Evolutionary conservation across 2,797 vertebrate species (phyloP), one percentile per base, ranked within the genome.

Genomic region (Pseudocheirus occidentalis): DNA sequence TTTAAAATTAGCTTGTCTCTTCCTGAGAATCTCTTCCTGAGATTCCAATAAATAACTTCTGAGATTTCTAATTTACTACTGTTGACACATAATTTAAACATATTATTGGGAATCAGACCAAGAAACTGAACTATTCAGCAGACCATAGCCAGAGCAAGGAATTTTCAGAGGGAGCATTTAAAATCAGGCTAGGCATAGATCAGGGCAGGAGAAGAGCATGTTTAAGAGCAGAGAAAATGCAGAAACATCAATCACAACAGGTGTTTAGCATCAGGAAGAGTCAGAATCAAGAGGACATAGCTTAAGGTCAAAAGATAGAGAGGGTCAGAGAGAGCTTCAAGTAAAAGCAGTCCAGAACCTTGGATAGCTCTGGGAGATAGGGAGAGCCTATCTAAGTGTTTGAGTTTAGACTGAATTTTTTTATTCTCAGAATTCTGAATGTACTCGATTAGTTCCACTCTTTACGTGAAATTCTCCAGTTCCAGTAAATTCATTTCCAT

Each of bases 1-100:
- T 73, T 95, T 46, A n/a, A 58, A 92, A 24, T 58, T 40, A 97
- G 28, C 66, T 55, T 92, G 29, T 94, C 58, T 50, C 73, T 52
- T 59, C 66, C 95, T 62, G 12, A 18, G 4, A 27, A 27, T 62
- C 13, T 27, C 53, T 96, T 92, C 92, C 55, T 81, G n/a, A 2
- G 90, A 31, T 53, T 56, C 11, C 55, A 81, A 46, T 21, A 89
- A 62, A 28, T 34, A 24, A 46, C 29, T 40, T 93, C 31, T 59
- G 62, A 62, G n/a, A 21, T 29, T 1, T 57, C 31, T 53, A 31
- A 81, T 40, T 90, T 46, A 55, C 56, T 55, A 52, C 4, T 90
- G n/a, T 58, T 92, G 66, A 7, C 66, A 81, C 66, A 24, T 46
- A 81, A 81, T 46, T 81, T 81, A 81, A 40, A 81, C 73, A 40